These are phyloP conservation scores for Lophura nycthemera DNA, from an alignment of 2,113 vertebrate species.

Conservation along the genomic window DNA sequence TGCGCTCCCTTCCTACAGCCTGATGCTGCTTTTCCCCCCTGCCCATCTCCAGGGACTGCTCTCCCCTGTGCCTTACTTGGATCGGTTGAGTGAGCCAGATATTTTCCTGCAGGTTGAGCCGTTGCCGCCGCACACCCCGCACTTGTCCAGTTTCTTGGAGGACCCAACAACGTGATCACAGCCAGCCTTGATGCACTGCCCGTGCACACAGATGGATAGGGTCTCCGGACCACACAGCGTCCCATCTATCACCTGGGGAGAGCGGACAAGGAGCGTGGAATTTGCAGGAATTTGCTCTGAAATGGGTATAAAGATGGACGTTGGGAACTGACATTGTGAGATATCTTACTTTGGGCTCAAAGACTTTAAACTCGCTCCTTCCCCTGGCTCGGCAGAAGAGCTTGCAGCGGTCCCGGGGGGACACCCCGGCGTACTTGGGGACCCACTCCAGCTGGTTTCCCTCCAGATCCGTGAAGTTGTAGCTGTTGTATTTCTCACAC, in stretches of 20 bases:
- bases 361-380: conserved; percentile 95
- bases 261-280: neutral
- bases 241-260: conserved; percentile 89
- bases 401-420: conserved; percentile 93
- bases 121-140: conserved; percentile 90
- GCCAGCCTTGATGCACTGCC: conserved; percentile 96
- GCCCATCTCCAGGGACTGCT: neutral
- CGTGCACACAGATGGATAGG: conserved; percentile 92
- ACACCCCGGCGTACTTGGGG: conserved; percentile 93
- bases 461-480: conserved; percentile 83
- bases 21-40: neutral
- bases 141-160: conserved; percentile 93
- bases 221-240: conserved; percentile 94
- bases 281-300: neutral
- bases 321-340: neutral
- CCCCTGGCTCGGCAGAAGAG: conserved; percentile 90
- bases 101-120: conserved; percentile 91
- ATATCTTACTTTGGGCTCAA: conserved; percentile 89
- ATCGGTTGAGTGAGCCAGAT: conserved; percentile 87
- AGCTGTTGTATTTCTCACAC: conserved; percentile 92
- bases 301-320: rapidly evolving
- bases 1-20: neutral
- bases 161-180: conserved; percentile 94
- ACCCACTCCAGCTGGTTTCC: conserved; percentile 91
- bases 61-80: conserved; percentile 76